These are phyloP conservation scores for Ichneumon xanthorius DNA, from an alignment of 2,888 invertebrate species.

Conservation along the genomic window DNA sequence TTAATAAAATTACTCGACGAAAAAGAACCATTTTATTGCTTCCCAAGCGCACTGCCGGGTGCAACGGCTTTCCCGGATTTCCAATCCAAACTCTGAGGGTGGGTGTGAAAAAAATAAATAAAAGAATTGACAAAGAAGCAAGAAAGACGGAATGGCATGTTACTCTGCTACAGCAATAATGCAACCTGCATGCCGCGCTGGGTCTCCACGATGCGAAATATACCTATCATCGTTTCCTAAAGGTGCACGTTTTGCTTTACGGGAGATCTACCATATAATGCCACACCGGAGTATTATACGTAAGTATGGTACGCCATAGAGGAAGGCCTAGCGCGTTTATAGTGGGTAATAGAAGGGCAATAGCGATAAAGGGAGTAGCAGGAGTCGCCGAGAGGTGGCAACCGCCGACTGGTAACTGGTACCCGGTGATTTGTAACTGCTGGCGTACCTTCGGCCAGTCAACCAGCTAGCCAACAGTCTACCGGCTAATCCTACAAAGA, in stretches of 20 bases:
- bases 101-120: constrained; percentile 1
- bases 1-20: too few species aligned
- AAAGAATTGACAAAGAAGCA: neutral
- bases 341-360: constrained; percentile 54
- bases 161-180: constrained; percentile 10
- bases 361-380: constrained; percentile 56
- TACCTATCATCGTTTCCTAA: constrained; percentile 15
- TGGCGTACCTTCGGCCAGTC: constrained; percentile 75
- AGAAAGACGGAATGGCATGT: neutral
- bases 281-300: constrained; percentile 9
- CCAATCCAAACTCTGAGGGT: neutral
- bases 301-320: neutral
- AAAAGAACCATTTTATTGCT: neutral
- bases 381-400: constrained; percentile 75
- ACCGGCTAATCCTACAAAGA: constrained; percentile 80
- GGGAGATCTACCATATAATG: neutral
- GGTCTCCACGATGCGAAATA: constrained; percentile 16
- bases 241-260: constrained; percentile 8
- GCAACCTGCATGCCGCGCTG: neutral
- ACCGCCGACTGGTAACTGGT: constrained; percentile 79
- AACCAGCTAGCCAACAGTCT: constrained; percentile 49
- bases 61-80: neutral
- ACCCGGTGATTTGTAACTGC: constrained; percentile 81
- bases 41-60: neutral
- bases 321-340: constrained; percentile 49